Conservation (phyloP, 1,140 invertebrate genomes). For the Muscidifurax raptorellus region DNA sequence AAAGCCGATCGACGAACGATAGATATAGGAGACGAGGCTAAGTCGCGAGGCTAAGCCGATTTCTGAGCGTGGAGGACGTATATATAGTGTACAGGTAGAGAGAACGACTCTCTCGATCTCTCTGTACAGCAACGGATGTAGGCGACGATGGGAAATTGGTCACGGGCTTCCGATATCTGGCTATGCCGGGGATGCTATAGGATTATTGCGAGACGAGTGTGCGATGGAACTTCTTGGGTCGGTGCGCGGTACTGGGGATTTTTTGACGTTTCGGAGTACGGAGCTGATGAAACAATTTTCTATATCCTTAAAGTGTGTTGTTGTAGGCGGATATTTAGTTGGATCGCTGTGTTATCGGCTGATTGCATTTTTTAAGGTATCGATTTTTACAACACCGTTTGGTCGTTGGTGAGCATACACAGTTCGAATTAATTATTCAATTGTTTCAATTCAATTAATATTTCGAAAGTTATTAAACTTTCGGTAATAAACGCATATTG, state of each 20-base stretch:
- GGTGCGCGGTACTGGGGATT: neutral
- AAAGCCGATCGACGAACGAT: conserved; percentile 26
- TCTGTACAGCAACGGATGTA: neutral
- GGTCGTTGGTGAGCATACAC: too few relatives aligned
- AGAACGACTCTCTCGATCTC: neutral
- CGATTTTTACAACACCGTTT: too few relatives aligned
- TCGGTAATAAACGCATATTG: too few relatives aligned
- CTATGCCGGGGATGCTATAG: neutral
- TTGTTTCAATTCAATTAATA: too few relatives aligned
- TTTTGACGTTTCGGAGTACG: too few relatives aligned
- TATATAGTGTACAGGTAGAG: neutral
- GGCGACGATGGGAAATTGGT: neutral
- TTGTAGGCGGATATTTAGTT: too few relatives aligned
- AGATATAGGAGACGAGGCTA: neutral
- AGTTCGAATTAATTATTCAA: too few relatives aligned
- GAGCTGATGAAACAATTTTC: too few relatives aligned
- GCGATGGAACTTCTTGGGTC: neutral
- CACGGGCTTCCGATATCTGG: neutral
- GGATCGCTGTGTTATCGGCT: too few relatives aligned
- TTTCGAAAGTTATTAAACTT: too few relatives aligned
- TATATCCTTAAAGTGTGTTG: too few relatives aligned
- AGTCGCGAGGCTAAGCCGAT: conserved; percentile 36
- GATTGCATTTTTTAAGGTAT: too few relatives aligned
- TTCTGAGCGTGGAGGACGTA: neutral
- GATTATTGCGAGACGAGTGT: neutral